Evolutionary conservation across 2,797 vertebrate genomes (phyloP).

Genomic region (Darevskia mixta): DNA sequence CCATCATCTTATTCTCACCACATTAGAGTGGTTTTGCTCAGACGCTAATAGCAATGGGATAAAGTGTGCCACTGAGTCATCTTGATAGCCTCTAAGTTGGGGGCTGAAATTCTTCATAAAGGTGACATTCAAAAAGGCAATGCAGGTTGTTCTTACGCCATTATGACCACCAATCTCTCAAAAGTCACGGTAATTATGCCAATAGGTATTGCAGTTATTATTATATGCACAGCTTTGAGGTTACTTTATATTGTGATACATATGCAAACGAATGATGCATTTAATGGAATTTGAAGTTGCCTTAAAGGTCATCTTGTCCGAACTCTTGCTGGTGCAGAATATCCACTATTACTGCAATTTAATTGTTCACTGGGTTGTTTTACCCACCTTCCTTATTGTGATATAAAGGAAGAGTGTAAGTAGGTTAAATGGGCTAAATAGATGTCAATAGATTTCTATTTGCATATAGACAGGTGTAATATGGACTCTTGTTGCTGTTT

Average conservation of each 20-base stretch:
- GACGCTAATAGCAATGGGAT: conserved; percentile 9
- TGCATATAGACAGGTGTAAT: too few species aligned
- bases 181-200: background rate
- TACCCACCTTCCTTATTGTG: background rate
- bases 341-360: background rate
- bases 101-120: background rate
- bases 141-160: background rate
- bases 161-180: background rate
- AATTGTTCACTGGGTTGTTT: background rate
- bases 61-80: conserved; percentile 15
- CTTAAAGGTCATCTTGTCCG: too few species aligned
- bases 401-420: background rate
- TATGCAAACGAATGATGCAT: background rate
- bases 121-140: background rate
- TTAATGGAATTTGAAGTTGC: too few species aligned
- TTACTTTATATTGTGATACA: background rate
- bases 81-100: background rate
- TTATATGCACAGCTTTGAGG: background rate
- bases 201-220: too few species aligned
- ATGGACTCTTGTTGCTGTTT: background rate
- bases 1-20: conserved; percentile 17
- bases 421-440: background rate
- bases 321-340: too few species aligned
- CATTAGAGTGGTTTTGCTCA: conserved; percentile 16
- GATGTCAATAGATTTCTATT: too few species aligned